A percentile compares a stretch with the other conserved stretches of the same genome.
phyloP scores from a whole-genome alignment of 2,797 vertebrate species.

The Lacerta viridis region DNA sequence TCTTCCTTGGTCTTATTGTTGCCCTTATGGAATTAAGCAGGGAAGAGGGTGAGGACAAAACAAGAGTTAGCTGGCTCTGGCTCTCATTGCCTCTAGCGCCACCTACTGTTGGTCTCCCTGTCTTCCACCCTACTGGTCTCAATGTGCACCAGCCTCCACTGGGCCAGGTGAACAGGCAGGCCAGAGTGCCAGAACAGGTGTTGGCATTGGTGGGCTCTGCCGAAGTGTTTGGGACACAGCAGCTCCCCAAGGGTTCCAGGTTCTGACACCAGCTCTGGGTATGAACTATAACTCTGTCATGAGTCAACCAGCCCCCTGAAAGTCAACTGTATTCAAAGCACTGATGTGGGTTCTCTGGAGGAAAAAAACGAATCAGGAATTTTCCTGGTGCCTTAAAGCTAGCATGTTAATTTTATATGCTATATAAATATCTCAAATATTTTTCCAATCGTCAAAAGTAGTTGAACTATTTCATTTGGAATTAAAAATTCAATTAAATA shows the following conservation, averaged over 20 bases:
- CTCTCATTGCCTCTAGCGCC: no score
- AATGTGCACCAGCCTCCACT: no score
- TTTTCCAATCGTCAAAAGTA: background rate
- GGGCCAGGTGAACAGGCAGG: background rate
- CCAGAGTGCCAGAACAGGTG: background rate
- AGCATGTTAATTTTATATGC: slow-evolving; percentile 1
- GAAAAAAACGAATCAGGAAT: background rate
- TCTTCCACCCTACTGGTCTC: no score
- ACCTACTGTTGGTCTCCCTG: no score
- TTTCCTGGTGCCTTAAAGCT: slow-evolving; percentile 11
- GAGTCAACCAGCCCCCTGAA: background rate
- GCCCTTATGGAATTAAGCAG: background rate
- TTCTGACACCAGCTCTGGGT: background rate
- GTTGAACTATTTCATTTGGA: background rate
- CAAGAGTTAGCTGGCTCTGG: no score
- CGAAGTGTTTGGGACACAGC: background rate
- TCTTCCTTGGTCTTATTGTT: no score
- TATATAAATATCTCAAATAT: background rate
- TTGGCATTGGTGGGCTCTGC: background rate
- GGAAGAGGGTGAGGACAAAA: no score
- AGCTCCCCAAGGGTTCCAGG: background rate
- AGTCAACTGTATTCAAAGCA: no score
- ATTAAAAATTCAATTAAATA: background rate
- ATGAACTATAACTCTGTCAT: no score
- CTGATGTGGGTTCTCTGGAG: background rate